Base-by-base conservation (phyloP, 2,888 invertebrate species). In the Incurvaria masculella region DNA sequence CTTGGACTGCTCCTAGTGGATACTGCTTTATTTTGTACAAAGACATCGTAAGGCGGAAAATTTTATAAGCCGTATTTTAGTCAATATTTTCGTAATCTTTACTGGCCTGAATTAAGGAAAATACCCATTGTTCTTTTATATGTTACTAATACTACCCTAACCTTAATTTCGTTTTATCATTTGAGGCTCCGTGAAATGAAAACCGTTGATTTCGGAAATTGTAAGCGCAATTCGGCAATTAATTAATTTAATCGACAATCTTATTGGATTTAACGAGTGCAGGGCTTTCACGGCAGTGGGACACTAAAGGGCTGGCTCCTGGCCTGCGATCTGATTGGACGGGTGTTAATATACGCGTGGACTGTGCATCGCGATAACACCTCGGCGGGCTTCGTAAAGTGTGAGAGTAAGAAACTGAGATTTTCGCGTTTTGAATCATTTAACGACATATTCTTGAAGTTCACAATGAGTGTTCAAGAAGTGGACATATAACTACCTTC, bases 1-100 rank as follows among this genome's bases (percentile, higher is more conserved):
- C n/a, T n/a, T n/a, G n/a, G n/a, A 14, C 11, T 62, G 20, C 75
- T 72, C 69, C 53, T 51, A 57, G 52, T 2, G 56, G 42, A 51
- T 60, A 57, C 46, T 18, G n/a, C 27, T 46, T 50, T 53, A 60
- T 61, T 61, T 59, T 63, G 62, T 33, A 33, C 11, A 14, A 3
- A n/a, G 8, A 33, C 11, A 14, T 61, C 64, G 61, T 57, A 57
- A 64, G 56, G 59, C 61, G 65, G 68, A 67, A 69, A 70, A 69
- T 73, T 75, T 72, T 72, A 70, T 71, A 65, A 68, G 66, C 72
- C 68, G 71, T 74, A 73, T 76, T 73, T 75, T 70, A 60, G 72
- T 75, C 76, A 76, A 76, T 73, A 75, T 76, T 76, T 72, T 69
- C 64, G 66, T 64, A 64, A 62, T 33, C 33, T 33, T 14, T 33